Evolutionary conservation across 2,888 invertebrate species (phyloP).

Genomic region (Trissonchulus sp.): DNA sequence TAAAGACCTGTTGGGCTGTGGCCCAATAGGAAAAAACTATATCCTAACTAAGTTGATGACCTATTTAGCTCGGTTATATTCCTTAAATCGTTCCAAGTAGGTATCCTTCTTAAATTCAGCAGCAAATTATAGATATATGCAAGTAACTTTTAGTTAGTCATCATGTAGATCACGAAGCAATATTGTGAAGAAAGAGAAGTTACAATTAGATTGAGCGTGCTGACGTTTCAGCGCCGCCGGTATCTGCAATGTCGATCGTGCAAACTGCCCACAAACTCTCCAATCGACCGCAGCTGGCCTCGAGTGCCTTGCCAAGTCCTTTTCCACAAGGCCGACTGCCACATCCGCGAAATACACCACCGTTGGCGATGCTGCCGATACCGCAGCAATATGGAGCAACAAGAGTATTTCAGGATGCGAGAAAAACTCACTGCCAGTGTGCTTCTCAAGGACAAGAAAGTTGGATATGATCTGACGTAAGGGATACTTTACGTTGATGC

Average conservation of each 20-base stretch:
- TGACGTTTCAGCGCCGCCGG: not conserved
- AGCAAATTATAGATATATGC: too few species aligned
- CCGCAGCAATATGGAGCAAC: slow-evolving; percentile 11
- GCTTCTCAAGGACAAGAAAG: slow-evolving; percentile 23
- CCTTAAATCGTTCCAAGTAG: too few species aligned
- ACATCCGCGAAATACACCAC: not conserved
- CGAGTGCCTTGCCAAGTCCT: not conserved
- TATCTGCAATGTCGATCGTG: not conserved
- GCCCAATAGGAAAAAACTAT: too few species aligned
- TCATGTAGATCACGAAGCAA: too few species aligned
- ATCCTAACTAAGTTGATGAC: too few species aligned
- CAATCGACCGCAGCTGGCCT: not conserved
- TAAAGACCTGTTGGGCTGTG: too few species aligned
- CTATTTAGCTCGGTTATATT: too few species aligned
- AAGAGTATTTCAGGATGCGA: slow-evolving; percentile 19
- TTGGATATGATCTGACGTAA: slow-evolving; percentile 15
- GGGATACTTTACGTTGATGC: too few species aligned
- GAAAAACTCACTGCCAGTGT: slow-evolving; percentile 19
- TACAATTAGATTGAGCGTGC: too few species aligned
- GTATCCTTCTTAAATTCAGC: too few species aligned
- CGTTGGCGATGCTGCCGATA: not conserved
- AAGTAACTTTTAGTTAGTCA: too few species aligned
- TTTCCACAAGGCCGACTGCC: not conserved
- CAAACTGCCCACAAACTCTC: not conserved
- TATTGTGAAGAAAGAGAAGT: too few species aligned